Evolutionary conservation across 2,113 vertebrate species (phyloP).

Genomic region (Brachyhypopomus gauderio): DNA sequence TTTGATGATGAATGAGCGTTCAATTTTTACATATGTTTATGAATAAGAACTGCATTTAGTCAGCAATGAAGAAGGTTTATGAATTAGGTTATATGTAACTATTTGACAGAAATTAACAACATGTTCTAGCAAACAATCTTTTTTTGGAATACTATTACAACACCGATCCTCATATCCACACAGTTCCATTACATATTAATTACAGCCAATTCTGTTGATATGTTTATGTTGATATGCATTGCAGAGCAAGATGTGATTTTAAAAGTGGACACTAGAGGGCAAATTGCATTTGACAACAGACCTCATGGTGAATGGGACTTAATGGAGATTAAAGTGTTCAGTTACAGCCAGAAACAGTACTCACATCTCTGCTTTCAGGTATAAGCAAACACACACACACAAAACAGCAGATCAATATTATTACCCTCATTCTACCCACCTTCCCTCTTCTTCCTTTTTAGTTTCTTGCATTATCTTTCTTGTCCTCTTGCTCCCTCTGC

Average conservation of each 20-base stretch:
- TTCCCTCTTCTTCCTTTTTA: neutral
- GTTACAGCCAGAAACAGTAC: conserved; percentile 9
- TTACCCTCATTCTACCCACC: neutral
- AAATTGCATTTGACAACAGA: neutral
- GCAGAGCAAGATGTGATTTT: conserved; percentile 41
- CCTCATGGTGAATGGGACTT: conserved; percentile 44
- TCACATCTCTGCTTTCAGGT: conserved; percentile 47
- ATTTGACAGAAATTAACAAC: no score
- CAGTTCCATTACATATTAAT: no score
- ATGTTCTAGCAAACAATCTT: no score
- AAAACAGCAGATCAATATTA: no score
- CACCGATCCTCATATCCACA: no score
- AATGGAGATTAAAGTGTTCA: conserved; percentile 6
- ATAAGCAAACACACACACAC: neutral
- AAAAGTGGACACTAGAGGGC: neutral
- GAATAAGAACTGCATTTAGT: no score
- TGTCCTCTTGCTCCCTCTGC: neutral
- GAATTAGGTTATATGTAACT: no score
- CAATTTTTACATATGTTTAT: no score
- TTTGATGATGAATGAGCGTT: no score
- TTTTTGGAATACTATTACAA: no score
- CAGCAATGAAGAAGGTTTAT: no score
- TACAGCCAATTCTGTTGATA: neutral
- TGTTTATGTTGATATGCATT: neutral
- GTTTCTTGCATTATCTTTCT: neutral